These are phyloP conservation scores for Porites lutea DNA, from an alignment of 64 coral and sea anemone genomes.

Conservation along the genomic window DNA sequence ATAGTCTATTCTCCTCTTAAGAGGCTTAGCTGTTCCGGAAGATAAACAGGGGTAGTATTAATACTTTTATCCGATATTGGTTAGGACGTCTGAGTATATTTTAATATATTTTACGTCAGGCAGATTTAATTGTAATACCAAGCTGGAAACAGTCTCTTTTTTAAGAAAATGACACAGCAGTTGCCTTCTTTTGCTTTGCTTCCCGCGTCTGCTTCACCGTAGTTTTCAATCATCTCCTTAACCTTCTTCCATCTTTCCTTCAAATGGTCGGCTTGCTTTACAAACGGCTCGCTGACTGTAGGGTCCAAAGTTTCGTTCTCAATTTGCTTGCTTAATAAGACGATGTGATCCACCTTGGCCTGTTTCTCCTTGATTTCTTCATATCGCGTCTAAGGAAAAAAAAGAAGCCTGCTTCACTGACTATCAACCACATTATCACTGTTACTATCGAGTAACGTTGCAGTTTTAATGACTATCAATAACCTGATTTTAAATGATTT, in stretches of 20 bases:
- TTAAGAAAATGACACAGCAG: constrained; percentile 22
- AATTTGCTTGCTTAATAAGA: constrained; percentile 54
- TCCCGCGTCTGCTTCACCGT: not conserved
- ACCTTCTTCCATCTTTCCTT: constrained; percentile 26
- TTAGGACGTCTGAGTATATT: too few relatives aligned
- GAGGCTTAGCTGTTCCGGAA: too few relatives aligned
- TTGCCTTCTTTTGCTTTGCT: not conserved
- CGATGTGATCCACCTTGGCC: constrained; percentile 64
- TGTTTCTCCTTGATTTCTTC: constrained; percentile 71
- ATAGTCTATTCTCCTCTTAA: too few relatives aligned
- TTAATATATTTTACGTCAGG: too few relatives aligned
- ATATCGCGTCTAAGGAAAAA: constrained; percentile 58
- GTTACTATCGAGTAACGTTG: too few relatives aligned
- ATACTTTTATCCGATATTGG: too few relatives aligned
- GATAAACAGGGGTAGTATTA: too few relatives aligned
- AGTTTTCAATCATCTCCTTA: constrained; percentile 24
- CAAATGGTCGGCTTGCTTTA: not conserved
- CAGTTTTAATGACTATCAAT: too few relatives aligned
- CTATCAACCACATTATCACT: too few relatives aligned
- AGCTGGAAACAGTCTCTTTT: constrained; percentile 2
- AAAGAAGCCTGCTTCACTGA: too few relatives aligned
- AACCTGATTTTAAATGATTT: too few relatives aligned
- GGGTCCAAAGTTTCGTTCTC: constrained; percentile 37
- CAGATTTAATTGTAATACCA: constrained; percentile 12
- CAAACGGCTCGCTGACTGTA: not conserved